phyloP scores from a whole-genome alignment of 2,797 vertebrate species.

The Labeo calbasu region DNA sequence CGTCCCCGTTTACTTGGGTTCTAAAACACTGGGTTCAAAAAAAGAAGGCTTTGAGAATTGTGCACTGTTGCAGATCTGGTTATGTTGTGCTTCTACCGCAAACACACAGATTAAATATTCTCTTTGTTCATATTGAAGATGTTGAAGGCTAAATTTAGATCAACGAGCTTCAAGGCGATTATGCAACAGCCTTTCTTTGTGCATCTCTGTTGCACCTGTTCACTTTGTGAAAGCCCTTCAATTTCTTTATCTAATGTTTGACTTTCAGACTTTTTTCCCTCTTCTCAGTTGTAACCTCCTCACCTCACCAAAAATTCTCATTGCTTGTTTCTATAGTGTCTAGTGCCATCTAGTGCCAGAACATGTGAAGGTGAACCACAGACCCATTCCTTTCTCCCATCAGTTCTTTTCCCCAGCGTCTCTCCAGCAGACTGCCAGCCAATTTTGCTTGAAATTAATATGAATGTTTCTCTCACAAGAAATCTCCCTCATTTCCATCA shows the following conservation, averaged over 20 bases:
- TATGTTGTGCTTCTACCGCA: conserved; percentile 29
- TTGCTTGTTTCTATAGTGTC: conserved; percentile 50
- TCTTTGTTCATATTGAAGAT: conserved; percentile 60
- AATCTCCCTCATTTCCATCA: conserved; percentile 58
- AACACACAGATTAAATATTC: conserved; percentile 63
- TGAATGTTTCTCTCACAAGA: conserved; percentile 37
- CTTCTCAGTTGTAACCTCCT: conserved; percentile 22
- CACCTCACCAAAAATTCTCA: conserved; percentile 64
- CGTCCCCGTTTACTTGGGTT: no score
- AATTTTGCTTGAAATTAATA: conserved; percentile 51
- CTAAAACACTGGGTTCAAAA: conserved; percentile 30
- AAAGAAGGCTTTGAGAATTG: conserved; percentile 5
- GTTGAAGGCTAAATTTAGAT: conserved; percentile 72
- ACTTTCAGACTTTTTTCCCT: conserved; percentile 20
- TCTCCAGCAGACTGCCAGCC: conserved; percentile 62
- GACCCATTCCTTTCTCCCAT: conserved; percentile 47
- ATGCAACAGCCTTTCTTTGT: conserved; percentile 6
- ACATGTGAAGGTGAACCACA: conserved; percentile 25
- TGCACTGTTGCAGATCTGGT: conserved; percentile 20
- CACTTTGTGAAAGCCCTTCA: conserved; percentile 15
- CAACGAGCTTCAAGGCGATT: conserved; percentile 22
- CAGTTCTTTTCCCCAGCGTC: conserved; percentile 8
- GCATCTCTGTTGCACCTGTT: conserved; percentile 20
- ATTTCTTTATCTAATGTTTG: conserved; percentile 25
- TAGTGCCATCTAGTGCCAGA: conserved; percentile 75